Conservation (phyloP, 2,797 vertebrate genomes). For the Neosilurus mollespiculum region DNA sequence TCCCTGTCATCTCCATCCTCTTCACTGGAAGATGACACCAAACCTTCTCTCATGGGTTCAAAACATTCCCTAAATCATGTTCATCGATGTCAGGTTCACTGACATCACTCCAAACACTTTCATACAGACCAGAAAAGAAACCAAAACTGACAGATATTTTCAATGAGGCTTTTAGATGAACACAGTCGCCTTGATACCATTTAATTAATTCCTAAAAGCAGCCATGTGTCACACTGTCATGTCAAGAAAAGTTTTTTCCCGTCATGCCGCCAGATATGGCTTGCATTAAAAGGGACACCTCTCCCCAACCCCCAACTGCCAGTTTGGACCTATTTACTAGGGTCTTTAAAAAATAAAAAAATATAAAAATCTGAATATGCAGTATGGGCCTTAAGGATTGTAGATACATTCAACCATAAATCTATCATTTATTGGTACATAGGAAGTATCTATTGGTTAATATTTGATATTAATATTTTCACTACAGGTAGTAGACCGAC, state of each 20-base stretch:
- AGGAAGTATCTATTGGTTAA: not conserved
- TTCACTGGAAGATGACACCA: too few relatives aligned
- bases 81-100: too few relatives aligned
- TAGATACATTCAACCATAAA: not conserved
- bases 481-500: not conserved
- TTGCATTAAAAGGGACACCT: constrained; percentile 7
- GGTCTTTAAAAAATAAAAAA: too few relatives aligned
- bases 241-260: constrained; percentile 22
- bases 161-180: not conserved
- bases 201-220: not conserved
- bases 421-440: not conserved
- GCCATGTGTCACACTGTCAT: not conserved
- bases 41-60: too few relatives aligned
- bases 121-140: not conserved
- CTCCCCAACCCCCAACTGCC: not conserved
- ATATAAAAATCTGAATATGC: not conserved
- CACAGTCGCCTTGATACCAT: not conserved
- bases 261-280: constrained; percentile 22
- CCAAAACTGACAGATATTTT: not conserved
- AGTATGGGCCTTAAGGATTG: not conserved
- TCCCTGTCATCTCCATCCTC: too few relatives aligned
- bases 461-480: not conserved
- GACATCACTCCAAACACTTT: not conserved
- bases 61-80: too few relatives aligned
- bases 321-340: not conserved